Conservation (phyloP, 1,140 invertebrate genomes). For the Chymomyza costata region DNA sequence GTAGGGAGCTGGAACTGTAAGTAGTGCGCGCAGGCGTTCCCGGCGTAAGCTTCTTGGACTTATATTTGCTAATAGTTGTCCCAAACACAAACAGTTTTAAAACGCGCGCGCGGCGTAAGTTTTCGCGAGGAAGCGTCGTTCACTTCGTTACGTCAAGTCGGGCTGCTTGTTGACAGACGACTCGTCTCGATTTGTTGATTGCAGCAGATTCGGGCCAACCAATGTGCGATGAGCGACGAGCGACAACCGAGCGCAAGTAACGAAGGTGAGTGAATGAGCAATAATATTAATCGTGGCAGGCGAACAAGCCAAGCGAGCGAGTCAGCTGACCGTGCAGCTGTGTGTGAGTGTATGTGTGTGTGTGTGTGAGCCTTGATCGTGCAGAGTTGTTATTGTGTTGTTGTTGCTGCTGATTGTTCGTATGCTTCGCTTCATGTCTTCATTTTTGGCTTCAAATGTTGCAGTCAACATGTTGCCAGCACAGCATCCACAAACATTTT, state of each 20-base stretch:
- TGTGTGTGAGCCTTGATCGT: too few relatives aligned
- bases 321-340: too few relatives aligned
- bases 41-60: slow-evolving; percentile 23
- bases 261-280: too few relatives aligned
- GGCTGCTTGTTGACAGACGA: slow-evolving; percentile 66
- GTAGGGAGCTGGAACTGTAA: neutral
- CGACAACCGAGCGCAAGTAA: too few relatives aligned
- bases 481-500: slow-evolving; percentile 19
- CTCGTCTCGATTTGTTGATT: slow-evolving; percentile 44
- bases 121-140: neutral
- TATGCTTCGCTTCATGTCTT: too few relatives aligned
- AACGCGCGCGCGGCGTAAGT: slow-evolving; percentile 34
- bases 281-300: too few relatives aligned
- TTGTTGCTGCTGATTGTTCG: too few relatives aligned
- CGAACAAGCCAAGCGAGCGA: too few relatives aligned
- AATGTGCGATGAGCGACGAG: slow-evolving; percentile 1
- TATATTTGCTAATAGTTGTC: slow-evolving; percentile 3
- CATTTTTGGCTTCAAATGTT: too few relatives aligned
- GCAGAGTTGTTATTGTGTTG: too few relatives aligned
- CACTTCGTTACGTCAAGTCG: slow-evolving; percentile 55
- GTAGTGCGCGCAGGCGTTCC: slow-evolving; percentile 51
- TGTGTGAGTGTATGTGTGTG: too few relatives aligned
- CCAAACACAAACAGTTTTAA: slow-evolving; percentile 31
- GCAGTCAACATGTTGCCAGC: neutral
- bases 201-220: slow-evolving; percentile 25